Evolutionary conservation across 2,888 invertebrate species (phyloP), one percentile per base, ranked within the genome.

Genomic region (Cactoblastis cactorum): DNA sequence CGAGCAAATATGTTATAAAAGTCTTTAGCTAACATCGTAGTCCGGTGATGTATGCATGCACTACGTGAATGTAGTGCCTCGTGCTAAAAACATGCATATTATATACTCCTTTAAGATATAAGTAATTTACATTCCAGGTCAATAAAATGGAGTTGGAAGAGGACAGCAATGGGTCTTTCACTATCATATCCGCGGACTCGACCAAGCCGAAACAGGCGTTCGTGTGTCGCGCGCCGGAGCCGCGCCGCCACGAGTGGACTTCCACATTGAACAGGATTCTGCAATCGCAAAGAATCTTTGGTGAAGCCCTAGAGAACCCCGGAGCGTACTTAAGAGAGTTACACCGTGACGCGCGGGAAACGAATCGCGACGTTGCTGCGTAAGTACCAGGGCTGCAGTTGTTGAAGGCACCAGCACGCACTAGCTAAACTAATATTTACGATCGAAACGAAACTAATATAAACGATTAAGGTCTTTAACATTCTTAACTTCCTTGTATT

Each of bases 261-360:
- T 90, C 93, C 49, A 95, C 94, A 52, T 93, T 99, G 59, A 93
- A 93, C 61, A 93, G 93, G 70, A 97, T 98, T 65, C 92, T 98
- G 53, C 96, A 98, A 80, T 96, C 95, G 65, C 99, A 99, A 90
- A 94, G 94, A 73, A 96, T 96, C 86, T 97, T 99, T 85, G 93
- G 98, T 61, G 95, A 95, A 82, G 97, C 97, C 67, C 94, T 99
- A 65, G 98, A 98, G 90, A 97, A 97, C 85, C 99, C 99, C 24
- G 96, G 97, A 56, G 84, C 83, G 0, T 86, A 85, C 55, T 68
- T 84, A 47, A 76, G 81, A 46, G 84, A 83, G 51, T 67, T 79
- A 49, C 76, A 79, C 38, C 76, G 79, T 48, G 82, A 83, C 53
- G 54, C 69, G 2, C 72, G 75, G n/a, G n/a, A n/a, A n/a, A n/a